Conservation (phyloP, 2,797 vertebrate genomes). For the Vireo griseus region DNA sequence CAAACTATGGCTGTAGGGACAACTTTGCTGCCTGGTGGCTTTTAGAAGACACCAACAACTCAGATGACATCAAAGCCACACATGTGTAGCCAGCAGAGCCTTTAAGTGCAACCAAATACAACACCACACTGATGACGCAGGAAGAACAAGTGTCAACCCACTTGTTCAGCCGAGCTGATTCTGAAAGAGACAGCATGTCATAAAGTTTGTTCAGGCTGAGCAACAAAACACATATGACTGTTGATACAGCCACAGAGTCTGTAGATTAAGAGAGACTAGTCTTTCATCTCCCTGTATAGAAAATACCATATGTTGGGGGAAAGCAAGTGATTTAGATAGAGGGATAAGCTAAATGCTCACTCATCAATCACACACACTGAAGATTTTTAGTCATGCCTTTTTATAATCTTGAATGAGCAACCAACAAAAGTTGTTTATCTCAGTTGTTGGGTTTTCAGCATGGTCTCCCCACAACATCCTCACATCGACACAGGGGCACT, state of each 20-base stretch:
- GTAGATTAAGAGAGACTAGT: background rate
- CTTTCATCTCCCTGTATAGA: constrained; percentile 3
- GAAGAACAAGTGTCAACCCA: background rate
- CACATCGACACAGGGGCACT: background rate
- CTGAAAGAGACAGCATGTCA: background rate
- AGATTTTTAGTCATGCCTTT: background rate
- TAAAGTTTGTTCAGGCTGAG: constrained; percentile 10
- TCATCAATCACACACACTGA: background rate
- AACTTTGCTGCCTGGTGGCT: background rate
- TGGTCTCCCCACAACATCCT: background rate
- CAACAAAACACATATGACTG: constrained; percentile 7
- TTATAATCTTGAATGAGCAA: background rate
- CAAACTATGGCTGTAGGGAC: background rate
- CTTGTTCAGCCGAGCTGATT: background rate
- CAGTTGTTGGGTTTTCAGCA: rapidly evolving
- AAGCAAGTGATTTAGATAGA: constrained; percentile 16
- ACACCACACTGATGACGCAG: background rate
- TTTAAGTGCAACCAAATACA: background rate
- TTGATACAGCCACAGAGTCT: background rate
- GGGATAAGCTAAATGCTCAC: constrained; percentile 7
- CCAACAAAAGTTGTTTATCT: background rate
- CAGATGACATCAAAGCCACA: background rate
- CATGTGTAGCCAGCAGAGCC: background rate
- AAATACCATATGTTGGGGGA: constrained; percentile 28
- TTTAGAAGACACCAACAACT: background rate